Base-by-base conservation (phyloP, 2,797 vertebrate genomes). In the Jordanella pulchra region DNA sequence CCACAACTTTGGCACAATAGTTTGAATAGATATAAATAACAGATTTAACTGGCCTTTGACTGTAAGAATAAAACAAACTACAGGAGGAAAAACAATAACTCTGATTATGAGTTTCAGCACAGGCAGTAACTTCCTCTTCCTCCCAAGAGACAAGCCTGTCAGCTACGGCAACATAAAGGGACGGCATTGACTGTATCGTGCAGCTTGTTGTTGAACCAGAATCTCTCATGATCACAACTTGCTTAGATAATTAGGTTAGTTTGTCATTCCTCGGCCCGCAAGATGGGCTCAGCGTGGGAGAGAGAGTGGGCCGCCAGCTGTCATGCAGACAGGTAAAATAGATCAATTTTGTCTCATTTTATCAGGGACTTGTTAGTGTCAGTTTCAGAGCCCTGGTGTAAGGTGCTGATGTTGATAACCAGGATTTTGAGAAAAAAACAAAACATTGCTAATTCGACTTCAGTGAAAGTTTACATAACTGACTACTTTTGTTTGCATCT, bases 171-270 rank as follows among this genome's bases (percentile, higher is more conserved):
- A 23, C 45, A 66, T 66, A 30, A 68, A 54, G 51, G 32, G 50
- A 42, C 54, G 32, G 23, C 32, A 54, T 39, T 42, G 65, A 67
- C 45, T 67, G 47, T 32, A 42, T 54, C 66, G 50, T 42, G 50
- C 14, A 54, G 50, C 50, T 42, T 68, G 32, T 54, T 21, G 45
- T 66, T 42, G 47, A 35, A 42, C 30, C 50, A 18, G 50, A 39
- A 25, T 67, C 51, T 68, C n/a, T 42, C 21, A 54, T 54, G 12
- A 68, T 53, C 50, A 21, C 50, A 61, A 61, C 58, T 61, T 67
- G 50, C 30, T 67, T 53, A 39, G 66, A 27, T 67, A n/a, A 54
- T 68, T 68, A 54, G n/a, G 23, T 68, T 68, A 68, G 66, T 68
- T 55, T 68, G 53, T 54, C 53, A 68, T 54, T 54, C 42, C 50